Evolutionary conservation across 2,888 invertebrate species (phyloP), one percentile per base, ranked within the genome.

Genomic region (Nycteola revayana): DNA sequence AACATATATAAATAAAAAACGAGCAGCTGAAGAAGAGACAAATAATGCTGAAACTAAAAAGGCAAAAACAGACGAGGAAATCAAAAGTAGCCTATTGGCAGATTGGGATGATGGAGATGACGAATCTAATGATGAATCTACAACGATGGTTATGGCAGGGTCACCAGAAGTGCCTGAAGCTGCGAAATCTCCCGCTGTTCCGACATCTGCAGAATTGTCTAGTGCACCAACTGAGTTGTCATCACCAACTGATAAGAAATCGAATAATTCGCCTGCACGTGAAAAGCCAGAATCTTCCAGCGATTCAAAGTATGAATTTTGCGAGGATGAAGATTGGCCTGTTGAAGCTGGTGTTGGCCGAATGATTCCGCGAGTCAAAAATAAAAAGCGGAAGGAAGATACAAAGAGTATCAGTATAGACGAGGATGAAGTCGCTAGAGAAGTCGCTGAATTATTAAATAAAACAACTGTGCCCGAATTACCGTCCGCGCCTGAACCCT

Each of bases 291-390:
- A 90, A 53, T 75, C 86, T 9, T 75, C 83, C 1, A 83, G 78
- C 49, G 83, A 92, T 32, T 93, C 94, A 0, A 95, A 95, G 67
- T 95, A 95, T 66, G 95, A 95, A 71, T 95, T 95, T 67, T 92
- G 93, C 50, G 94, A 94, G 43, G 94, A 94, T 49, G 92, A 94
- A 65, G 91, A 90, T 58, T 88, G 91, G 85, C 86, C 89, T 7
- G 79, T 90, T 36, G 90, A 90, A 58, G 79, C 82, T 10, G 89
- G 86, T 48, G 82, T 70, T 17, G 89, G 93, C 7, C 84, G 93
- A 45, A 94, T 93, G 81, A 92, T 93, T 49, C 92, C 93, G 0
- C 81, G 93, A 32, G 90, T 93, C 1, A 86, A 82, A 45, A 88
- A 85, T 60, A 77, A 83, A 3, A 78, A 80, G 54, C 68, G 79